Base-by-base conservation (phyloP, 2,113 vertebrate species). In the Urocolius indicus region DNA sequence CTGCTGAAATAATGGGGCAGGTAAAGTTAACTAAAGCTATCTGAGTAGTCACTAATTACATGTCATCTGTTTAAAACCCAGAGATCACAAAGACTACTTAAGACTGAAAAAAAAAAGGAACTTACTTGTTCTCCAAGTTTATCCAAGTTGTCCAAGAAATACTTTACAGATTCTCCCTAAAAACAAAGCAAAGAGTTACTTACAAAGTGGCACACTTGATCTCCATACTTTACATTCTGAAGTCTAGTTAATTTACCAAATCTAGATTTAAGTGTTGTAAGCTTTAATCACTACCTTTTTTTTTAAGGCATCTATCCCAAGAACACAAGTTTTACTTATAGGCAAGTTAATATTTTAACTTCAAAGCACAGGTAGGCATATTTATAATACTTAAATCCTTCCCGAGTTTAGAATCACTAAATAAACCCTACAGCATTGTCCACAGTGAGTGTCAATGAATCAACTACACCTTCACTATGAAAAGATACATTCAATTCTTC, bases 101-200 rank as follows among this genome's bases (percentile, higher is more conserved):
- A 81, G 87, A 85, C 17, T 38, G 32, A 48, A 89, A 92, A 80
- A 93, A 95, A 68, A 80, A 61, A 27, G 18, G 18, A 94, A 98
- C 99, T 99, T 98, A 99, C 99, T 98, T 87, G 95, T 90, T 99
- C 98, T 97, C 99, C 98, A 52, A 99, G 98, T 98, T 99, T 99
- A 98, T 99, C 99, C 98, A 99, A 98, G 98, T 99, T 99, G 98
- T 99, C 99, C 99, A 99, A 98, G 98, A 99, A 99, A 98, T 99
- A 99, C 97, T 99, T 99, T 96, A 99, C 99, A 65, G 99, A 99
- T 98, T 99, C 99, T 71, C 99, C 99, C 99, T 99, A 91, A 97
- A 98, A 98, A 95, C 92, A 89, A 97, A 97, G 87, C 71, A 79
- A 93, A 96, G 2, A 29, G 74, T 96, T 96, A 91, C 48, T 95